Conservation (phyloP, 2,888 invertebrate genomes). For the Bibio marci region DNA sequence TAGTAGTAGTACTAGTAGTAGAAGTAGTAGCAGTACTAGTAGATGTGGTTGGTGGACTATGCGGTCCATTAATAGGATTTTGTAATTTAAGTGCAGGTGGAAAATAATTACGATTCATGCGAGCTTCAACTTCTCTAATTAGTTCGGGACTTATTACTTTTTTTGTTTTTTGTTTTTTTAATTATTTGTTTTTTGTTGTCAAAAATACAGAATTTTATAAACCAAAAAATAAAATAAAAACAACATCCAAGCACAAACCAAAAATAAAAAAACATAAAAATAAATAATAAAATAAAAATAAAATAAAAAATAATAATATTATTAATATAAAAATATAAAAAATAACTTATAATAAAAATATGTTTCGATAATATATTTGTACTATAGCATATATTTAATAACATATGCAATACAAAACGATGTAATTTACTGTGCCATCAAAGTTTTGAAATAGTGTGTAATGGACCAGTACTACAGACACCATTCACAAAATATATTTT, state of each 20-base stretch:
- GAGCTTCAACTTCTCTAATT: conserved; percentile 74
- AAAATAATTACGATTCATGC: conserved; percentile 68
- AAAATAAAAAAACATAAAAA: conserved; percentile 10
- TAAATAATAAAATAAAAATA: conserved; percentile 10
- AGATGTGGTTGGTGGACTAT: conserved; percentile 17
- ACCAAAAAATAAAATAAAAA: conserved; percentile 7
- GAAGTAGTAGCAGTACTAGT: conserved; percentile 8
- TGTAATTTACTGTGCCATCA: too few relatives aligned
- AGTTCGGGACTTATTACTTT: conserved; percentile 78
- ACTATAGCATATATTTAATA: too few relatives aligned
- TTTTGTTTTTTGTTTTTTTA: conserved; percentile 3
- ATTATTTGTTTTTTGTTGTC: background rate
- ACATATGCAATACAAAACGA: too few relatives aligned
- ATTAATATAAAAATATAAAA: conserved; percentile 11
- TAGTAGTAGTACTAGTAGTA: conserved; percentile 14
- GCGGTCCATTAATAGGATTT: conserved; percentile 28
- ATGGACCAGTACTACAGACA: too few relatives aligned
- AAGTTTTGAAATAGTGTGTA: too few relatives aligned
- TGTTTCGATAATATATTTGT: too few relatives aligned
- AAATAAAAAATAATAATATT: conserved; percentile 11
- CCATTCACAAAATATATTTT: too few relatives aligned
- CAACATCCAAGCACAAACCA: conserved; percentile 1
- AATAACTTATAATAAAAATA: conserved; percentile 9
- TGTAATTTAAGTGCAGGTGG: conserved; percentile 47
- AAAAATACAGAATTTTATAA: background rate